Conservation (phyloP, 2,113 vertebrate species). For the Microcebus tavaratra region DNA sequence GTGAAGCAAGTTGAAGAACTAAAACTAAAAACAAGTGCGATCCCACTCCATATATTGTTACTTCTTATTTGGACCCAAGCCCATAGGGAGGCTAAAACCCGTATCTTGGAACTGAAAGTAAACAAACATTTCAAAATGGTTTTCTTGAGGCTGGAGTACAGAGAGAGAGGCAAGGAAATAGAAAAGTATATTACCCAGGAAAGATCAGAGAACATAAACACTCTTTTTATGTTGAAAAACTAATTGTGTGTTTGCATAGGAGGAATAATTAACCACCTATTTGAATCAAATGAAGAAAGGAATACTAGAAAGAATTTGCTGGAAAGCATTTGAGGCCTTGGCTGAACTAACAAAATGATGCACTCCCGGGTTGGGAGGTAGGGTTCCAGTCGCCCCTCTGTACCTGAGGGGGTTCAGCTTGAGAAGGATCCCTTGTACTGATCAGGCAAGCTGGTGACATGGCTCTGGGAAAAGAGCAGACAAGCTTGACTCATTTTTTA, state of each 20-base stretch:
- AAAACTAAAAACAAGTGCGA: background rate
- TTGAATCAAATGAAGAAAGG: background rate
- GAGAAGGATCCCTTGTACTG: background rate
- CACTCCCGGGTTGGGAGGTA: background rate
- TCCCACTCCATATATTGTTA: no score
- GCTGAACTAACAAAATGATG: background rate
- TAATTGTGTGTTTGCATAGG: background rate
- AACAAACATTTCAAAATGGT: background rate
- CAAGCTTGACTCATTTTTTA: background rate
- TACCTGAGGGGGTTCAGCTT: no score
- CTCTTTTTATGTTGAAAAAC: background rate
- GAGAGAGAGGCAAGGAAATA: background rate
- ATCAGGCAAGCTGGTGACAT: background rate
- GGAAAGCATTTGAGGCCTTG: background rate
- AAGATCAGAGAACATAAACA: background rate
- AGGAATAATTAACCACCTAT: background rate
- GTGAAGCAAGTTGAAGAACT: background rate
- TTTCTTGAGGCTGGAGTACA: accelerated
- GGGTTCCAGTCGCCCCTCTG: background rate
- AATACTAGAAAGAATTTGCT: background rate
- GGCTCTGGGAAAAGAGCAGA: background rate
- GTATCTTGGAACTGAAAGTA: background rate
- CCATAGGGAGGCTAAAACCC: background rate
- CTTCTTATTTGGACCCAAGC: background rate
- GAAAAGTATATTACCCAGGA: background rate